Conservation (phyloP, 2,888 invertebrate genomes). For the Drosophila seclusa region DNA sequence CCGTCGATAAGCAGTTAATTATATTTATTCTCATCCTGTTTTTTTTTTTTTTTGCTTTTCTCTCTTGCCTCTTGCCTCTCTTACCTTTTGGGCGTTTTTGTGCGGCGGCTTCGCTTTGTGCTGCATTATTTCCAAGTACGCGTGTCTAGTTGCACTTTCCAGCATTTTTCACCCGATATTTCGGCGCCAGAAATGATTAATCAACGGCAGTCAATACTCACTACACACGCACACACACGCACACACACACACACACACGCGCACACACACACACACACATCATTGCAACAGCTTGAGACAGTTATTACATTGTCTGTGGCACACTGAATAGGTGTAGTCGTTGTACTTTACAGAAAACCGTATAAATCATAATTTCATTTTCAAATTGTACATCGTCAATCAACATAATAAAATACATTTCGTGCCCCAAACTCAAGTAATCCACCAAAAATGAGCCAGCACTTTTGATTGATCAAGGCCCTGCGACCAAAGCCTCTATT, state of each 20-base stretch:
- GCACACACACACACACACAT: neutral
- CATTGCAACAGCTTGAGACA: conserved; percentile 59
- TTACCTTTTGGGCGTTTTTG: conserved; percentile 55
- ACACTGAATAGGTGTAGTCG: conserved; percentile 9
- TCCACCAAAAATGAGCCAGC: conserved; percentile 67
- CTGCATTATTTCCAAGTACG: conserved; percentile 70
- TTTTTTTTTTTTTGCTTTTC: conserved; percentile 7
- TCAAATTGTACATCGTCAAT: conserved; percentile 75
- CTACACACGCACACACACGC: conserved; percentile 24
- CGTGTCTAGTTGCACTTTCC: conserved; percentile 77
- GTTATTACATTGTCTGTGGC: conserved; percentile 33
- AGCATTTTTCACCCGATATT: conserved; percentile 46
- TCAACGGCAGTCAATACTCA: conserved; percentile 71
- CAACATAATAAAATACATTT: conserved; percentile 71
- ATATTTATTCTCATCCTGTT: conserved; percentile 74
- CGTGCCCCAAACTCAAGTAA: conserved; percentile 51
- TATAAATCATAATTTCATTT: conserved; percentile 76
- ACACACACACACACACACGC: neutral
- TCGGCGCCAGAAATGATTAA: conserved; percentile 77
- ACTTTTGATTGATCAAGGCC: conserved; percentile 61
- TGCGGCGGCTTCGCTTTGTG: conserved; percentile 66
- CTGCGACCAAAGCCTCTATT: neutral
- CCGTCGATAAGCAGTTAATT: conserved; percentile 78
- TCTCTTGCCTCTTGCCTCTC: neutral
- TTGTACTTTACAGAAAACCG: conserved; percentile 52